Percentiles rank a stretch among this genome's conserved stretches.
Conservation (phyloP, 1,140 invertebrate genomes). For the Cydia pomonella region DNA sequence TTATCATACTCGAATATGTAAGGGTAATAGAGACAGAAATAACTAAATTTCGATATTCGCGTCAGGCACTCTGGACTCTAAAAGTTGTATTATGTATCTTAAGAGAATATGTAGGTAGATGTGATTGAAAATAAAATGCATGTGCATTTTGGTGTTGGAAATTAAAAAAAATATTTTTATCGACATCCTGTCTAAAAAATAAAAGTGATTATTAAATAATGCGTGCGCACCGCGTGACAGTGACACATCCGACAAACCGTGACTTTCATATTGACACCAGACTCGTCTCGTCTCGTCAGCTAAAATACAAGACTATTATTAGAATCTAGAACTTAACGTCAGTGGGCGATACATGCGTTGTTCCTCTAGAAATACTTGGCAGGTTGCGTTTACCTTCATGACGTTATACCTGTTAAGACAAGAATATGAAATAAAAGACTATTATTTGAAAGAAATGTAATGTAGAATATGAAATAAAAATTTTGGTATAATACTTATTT, state of each 20-base stretch:
- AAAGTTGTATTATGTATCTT: too few species aligned
- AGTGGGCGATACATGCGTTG: background rate
- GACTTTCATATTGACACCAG: conserved; percentile 21
- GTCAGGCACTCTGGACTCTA: too few species aligned
- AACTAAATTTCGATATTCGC: too few species aligned
- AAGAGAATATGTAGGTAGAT: too few species aligned
- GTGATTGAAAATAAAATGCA: background rate
- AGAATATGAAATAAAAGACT: too few species aligned
- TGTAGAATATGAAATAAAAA: too few species aligned
- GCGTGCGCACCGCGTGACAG: background rate
- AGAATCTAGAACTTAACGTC: background rate
- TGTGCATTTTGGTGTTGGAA: background rate
- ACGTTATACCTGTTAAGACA: background rate
- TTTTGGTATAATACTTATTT: too few species aligned
- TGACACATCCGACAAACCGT: background rate
- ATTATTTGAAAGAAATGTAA: too few species aligned
- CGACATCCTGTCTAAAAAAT: background rate
- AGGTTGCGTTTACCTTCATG: background rate
- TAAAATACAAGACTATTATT: background rate
- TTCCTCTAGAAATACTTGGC: background rate
- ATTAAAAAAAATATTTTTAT: background rate
- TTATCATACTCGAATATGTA: too few species aligned
- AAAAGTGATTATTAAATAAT: background rate
- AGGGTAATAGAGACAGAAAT: too few species aligned
- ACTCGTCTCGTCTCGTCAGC: conserved; percentile 12